These are phyloP conservation scores for Nephrotoma flavescens DNA, from an alignment of 2,888 invertebrate genomes.

Conservation along the genomic window DNA sequence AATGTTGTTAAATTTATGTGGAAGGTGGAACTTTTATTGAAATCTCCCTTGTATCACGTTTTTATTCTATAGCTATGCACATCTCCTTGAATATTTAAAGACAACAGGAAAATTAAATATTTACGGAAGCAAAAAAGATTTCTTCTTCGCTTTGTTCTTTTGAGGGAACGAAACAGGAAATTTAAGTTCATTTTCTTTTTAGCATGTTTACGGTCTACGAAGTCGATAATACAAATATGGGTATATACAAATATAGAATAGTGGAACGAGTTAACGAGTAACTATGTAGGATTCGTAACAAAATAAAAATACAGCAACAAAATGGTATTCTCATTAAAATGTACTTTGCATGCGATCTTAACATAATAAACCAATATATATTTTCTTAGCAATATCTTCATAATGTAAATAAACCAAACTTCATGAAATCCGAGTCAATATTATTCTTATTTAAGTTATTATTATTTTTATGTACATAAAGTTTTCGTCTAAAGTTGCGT, in stretches of 20 bases:
- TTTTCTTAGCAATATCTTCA: background rate
- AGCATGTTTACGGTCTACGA: background rate
- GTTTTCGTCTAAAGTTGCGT: background rate
- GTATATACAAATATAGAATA: background rate
- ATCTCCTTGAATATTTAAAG: background rate
- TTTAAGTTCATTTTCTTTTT: background rate
- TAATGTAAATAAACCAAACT: background rate
- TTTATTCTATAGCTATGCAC: background rate
- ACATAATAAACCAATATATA: background rate
- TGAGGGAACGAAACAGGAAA: background rate
- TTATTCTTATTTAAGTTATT: background rate
- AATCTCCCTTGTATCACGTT: too few relatives aligned
- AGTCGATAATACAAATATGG: background rate
- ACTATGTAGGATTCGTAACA: background rate
- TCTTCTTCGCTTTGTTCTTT: background rate
- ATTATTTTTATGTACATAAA: background rate
- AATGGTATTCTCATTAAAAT: background rate
- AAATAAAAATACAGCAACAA: background rate
- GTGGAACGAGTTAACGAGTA: background rate
- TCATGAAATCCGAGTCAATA: background rate
- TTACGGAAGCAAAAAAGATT: background rate
- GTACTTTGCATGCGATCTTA: background rate
- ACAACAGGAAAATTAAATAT: background rate
- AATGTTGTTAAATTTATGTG: too few relatives aligned
- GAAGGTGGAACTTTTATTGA: too few relatives aligned